These are phyloP conservation scores for Cepphus grylle DNA, from an alignment of 2,113 vertebrate genomes.

Conservation along the genomic window DNA sequence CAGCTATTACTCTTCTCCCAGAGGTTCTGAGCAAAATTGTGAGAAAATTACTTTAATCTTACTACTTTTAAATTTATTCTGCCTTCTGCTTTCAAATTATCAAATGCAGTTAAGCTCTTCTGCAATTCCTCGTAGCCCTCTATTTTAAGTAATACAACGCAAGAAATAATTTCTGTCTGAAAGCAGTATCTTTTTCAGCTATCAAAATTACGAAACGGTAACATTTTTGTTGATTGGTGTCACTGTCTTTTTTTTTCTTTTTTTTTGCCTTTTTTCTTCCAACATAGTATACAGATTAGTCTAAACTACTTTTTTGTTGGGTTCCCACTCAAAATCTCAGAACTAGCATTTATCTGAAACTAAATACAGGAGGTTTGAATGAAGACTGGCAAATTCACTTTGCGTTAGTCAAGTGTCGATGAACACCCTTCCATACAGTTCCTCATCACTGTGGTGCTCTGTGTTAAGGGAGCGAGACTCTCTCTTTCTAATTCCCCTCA, in stretches of 20 bases:
- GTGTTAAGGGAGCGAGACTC: not conserved
- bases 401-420: not conserved
- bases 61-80: not conserved
- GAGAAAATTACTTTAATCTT: not conserved
- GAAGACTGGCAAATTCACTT: not conserved
- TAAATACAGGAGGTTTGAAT: not conserved
- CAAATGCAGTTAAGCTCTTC: not conserved
- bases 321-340: not conserved
- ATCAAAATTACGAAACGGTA: not conserved
- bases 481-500: not conserved
- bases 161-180: not conserved
- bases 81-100: not conserved
- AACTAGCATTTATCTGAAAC: not conserved
- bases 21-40: not conserved
- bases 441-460: not conserved
- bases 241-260: not conserved
- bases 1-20: not conserved
- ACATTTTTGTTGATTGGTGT: not conserved
- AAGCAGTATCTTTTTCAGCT: not conserved
- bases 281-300: not conserved
- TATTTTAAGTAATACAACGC: not conserved
- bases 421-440: not conserved
- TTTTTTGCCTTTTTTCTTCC: not conserved
- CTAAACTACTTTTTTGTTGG: not conserved
- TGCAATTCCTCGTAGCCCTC: not conserved